Conservation (phyloP, 1,140 invertebrate genomes). For the Calosoma granatense region DNA sequence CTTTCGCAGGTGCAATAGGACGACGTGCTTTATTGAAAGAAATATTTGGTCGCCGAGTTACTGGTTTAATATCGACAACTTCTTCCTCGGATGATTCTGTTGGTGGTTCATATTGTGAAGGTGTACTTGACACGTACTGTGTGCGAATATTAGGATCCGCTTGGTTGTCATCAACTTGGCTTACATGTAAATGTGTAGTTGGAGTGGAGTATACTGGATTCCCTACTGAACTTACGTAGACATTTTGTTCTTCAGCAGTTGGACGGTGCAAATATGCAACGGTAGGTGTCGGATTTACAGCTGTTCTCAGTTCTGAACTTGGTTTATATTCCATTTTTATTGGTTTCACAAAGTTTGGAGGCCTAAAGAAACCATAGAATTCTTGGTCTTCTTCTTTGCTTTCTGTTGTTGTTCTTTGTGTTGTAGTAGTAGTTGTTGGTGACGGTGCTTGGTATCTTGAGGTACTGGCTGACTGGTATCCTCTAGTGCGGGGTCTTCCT, state of each 20-base stretch:
- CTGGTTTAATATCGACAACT: not conserved
- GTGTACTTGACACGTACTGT: conserved; percentile 1
- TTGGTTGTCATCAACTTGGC: not conserved
- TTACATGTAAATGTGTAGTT: conserved; percentile 3
- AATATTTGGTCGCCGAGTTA: not conserved
- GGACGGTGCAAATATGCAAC: not conserved
- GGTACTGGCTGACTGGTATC: conserved; percentile 12
- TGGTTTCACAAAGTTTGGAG: conserved; percentile 23
- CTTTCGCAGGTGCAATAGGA: not conserved
- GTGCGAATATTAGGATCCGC: not conserved
- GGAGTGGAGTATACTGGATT: conserved; percentile 2
- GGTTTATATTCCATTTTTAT: conserved; percentile 10
- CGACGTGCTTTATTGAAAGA: not conserved
- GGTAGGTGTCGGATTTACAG: conserved; percentile 1
- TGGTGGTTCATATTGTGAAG: too few relatives aligned
- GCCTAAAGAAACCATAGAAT: conserved; percentile 31
- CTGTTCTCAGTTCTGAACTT: conserved; percentile 5
- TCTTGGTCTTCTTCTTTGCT: conserved; percentile 23
- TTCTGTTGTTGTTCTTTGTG: conserved; percentile 14
- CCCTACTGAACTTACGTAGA: not conserved
- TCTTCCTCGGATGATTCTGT: not conserved
- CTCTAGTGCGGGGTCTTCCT: not conserved
- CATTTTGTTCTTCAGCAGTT: conserved; percentile 10
- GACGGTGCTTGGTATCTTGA: conserved; percentile 35
- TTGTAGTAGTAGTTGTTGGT: conserved; percentile 23